phyloP scores from a whole-genome alignment of 92 coral and sea anemone species.

The Porites divaricata region DNA sequence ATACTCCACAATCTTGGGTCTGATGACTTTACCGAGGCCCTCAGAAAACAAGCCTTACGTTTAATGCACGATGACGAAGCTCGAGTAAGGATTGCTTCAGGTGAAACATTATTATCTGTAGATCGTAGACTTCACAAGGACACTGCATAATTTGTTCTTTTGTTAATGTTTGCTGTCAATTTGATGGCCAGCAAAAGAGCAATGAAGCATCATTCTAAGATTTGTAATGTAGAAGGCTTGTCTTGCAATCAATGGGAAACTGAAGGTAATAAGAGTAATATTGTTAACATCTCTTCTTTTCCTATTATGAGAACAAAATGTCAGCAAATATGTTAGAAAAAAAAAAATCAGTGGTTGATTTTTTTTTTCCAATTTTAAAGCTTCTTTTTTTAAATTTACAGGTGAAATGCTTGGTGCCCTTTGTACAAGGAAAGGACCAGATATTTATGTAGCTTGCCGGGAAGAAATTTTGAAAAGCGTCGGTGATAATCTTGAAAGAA shows the following conservation, averaged over 20 bases:
- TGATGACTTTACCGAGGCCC: slow-evolving; percentile 68
- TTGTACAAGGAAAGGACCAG: slow-evolving; percentile 73
- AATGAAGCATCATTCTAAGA: no score
- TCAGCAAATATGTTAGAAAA: no score
- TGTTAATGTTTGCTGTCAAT: background rate
- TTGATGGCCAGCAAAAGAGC: no score
- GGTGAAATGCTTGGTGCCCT: slow-evolving; percentile 95
- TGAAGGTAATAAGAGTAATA: no score
- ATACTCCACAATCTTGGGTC: slow-evolving; percentile 66
- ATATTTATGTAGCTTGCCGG: slow-evolving; percentile 73
- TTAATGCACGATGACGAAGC: slow-evolving; percentile 93
- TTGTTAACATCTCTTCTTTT: no score
- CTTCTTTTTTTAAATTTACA: background rate
- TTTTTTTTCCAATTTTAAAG: no score
- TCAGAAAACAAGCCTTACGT: slow-evolving; percentile 63
- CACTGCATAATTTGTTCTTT: no score
- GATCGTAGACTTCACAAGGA: no score
- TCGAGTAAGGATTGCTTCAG: slow-evolving; percentile 92
- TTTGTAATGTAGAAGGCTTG: no score
- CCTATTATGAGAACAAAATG: no score
- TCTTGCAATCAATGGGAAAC: no score
- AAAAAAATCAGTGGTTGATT: no score
- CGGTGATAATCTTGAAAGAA: slow-evolving; percentile 87
- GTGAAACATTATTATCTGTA: slow-evolving; percentile 28
- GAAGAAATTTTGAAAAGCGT: slow-evolving; percentile 80